Evolutionary conservation across 2,113 vertebrate genomes (phyloP).

Genomic region (Clupea harengus): DNA sequence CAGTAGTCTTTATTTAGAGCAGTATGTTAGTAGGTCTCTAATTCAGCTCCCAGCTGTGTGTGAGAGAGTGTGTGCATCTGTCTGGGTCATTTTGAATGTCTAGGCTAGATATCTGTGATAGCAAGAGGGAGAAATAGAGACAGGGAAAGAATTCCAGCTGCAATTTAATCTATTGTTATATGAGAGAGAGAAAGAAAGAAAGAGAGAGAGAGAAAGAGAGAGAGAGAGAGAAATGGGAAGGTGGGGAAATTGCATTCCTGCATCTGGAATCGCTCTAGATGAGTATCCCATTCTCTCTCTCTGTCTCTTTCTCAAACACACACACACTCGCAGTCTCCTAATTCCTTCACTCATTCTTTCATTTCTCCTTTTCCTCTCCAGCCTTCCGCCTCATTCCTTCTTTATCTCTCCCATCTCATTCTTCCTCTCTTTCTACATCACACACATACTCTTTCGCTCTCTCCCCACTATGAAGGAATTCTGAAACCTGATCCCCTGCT

Average conservation of each 20-base stretch:
- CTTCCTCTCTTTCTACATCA: conserved; percentile 35
- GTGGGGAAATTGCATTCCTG: conserved; percentile 55
- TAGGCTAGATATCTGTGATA: conserved; percentile 17
- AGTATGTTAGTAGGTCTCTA: background rate
- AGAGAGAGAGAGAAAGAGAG: background rate
- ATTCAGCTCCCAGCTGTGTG: conserved; percentile 12
- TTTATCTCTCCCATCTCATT: conserved; percentile 23
- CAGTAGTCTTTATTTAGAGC: background rate
- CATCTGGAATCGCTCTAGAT: conserved; percentile 70
- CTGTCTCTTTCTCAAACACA: background rate
- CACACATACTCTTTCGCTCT: conserved; percentile 27
- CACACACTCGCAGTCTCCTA: background rate
- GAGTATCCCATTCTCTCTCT: background rate
- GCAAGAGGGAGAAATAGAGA: background rate
- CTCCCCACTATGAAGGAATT: conserved; percentile 51
- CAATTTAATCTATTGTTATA: conserved; percentile 60
- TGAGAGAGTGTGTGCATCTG: background rate
- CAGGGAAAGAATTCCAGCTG: conserved; percentile 37
- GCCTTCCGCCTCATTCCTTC: conserved; percentile 38
- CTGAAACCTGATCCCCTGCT: conserved; percentile 55
- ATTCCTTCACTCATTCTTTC: background rate
- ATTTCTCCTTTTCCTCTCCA: conserved; percentile 30
- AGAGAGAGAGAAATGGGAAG: conserved; percentile 24
- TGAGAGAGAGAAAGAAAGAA: conserved; percentile 38
- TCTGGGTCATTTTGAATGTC: conserved; percentile 2